Evolutionary conservation across 2,797 vertebrate species (phyloP).

Genomic region (Coracias cyanogaster): DNA sequence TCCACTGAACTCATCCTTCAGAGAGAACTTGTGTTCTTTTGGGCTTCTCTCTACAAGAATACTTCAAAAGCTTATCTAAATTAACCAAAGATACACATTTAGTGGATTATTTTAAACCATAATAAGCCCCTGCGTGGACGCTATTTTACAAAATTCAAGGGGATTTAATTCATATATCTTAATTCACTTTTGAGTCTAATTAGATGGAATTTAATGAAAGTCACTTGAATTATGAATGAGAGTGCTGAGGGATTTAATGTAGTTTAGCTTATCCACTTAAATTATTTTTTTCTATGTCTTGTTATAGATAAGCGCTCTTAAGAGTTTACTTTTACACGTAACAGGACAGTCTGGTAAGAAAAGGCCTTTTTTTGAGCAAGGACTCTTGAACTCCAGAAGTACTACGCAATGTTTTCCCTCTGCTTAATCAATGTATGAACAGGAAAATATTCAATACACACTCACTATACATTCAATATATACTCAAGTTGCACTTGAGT

Average conservation of each 20-base stretch:
- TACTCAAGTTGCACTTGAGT: not conserved
- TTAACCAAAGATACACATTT: not conserved
- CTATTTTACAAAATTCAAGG: not conserved
- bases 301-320: not conserved
- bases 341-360: not conserved
- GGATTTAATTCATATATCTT: not conserved
- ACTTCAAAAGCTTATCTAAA: not conserved
- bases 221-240: not conserved
- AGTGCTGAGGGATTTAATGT: not conserved
- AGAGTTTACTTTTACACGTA: not conserved
- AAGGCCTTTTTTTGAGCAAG: not conserved
- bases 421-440: not conserved
- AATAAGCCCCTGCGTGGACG: not conserved
- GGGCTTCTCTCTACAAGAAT: not conserved
- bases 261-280: not conserved
- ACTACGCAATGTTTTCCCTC: not conserved
- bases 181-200: not conserved
- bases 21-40: not conserved
- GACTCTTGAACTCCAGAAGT: not conserved
- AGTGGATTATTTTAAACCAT: not conserved
- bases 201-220: constrained; percentile 1
- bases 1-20: not conserved
- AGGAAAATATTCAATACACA: not conserved
- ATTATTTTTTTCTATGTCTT: not conserved
- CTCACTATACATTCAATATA: not conserved